Percentiles rank a stretch among this genome's conserved stretches.
Evolutionary conservation across 2,797 vertebrate species (phyloP).

Genomic region (Clarias laeviceps): DNA sequence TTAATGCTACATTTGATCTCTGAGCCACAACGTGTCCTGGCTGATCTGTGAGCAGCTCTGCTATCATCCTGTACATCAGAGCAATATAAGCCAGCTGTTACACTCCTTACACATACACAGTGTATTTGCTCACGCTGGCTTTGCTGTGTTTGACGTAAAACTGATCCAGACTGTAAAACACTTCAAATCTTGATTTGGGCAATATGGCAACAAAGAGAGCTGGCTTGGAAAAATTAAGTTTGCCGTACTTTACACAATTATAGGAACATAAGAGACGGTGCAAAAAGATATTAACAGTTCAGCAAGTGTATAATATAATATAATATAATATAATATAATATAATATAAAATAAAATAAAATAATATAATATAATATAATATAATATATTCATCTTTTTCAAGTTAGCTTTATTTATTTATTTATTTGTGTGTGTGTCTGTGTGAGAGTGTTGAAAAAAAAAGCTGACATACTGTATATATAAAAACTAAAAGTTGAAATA

Average conservation of each 20-base stretch:
- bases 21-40: slow-evolving; percentile 73
- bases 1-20: slow-evolving; percentile 78
- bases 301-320: neutral
- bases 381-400: neutral
- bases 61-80: slow-evolving; percentile 40
- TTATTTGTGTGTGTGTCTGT: too few relatives aligned
- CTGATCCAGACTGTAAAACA: slow-evolving; percentile 66
- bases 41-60: slow-evolving; percentile 68
- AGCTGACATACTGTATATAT: neutral
- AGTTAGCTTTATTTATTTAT: neutral
- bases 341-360: neutral
- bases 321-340: neutral
- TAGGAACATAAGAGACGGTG: neutral
- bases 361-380: neutral
- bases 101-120: slow-evolving; percentile 60
- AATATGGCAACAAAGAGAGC: neutral
- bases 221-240: too few relatives aligned
- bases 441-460: neutral
- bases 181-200: slow-evolving; percentile 59
- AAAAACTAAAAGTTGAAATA: too few relatives aligned
- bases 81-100: slow-evolving; percentile 69
- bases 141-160: slow-evolving; percentile 66
- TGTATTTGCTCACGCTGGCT: slow-evolving; percentile 56
- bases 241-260: neutral
- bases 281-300: neutral